Base-by-base conservation (phyloP, 2,797 vertebrate genomes). In the Gymnopithys bicolor region DNA sequence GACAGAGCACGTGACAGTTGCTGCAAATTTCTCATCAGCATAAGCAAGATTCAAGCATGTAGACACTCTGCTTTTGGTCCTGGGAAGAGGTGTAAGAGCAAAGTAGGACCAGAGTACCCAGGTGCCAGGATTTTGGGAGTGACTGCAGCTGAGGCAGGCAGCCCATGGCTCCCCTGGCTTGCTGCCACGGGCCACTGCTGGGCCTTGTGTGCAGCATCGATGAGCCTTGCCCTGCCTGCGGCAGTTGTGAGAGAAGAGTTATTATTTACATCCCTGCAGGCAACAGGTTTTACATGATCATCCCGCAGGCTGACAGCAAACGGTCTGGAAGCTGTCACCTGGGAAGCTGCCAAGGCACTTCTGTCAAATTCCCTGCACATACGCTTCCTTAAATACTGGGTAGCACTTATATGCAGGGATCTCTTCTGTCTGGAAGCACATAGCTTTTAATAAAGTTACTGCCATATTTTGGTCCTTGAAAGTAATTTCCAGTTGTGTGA, bases 1-100 rank as follows among this genome's bases (percentile, higher is more conserved):
- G 62, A 62, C 69, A 19, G 46, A 39, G 43, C 4, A 0, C 1
- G 2, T 37, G 48, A 67, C 25, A 67, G n/a, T 1, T 0, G 33
- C 73, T 78, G 23, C 32, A 64, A 37, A 56, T 32, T 63, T 71
- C 52, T 64, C 60, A 18, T 62, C 7, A 2, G 43, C 2, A 0
- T 14, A 49, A 75, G 33, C 27, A 89, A 75, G 87, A 83, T 43
- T 25, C 43, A 53, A 52, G 37, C 1, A 0, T 59, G 33, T n/a
- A 74, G 60, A 14, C 14, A 24, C 10, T 33, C 53, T 56, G 32
- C 45, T 83, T 37, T 11, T 8, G 13, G 25, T 19, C 27, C 51
- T 84, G 74, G n/a, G 35, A 58, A 60, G 28, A 37, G 19, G 16
- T 37, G 43, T 33, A 69, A 87, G 48, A 60, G 33, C 11, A 18